Evolutionary conservation across 2,113 vertebrate species (phyloP).

Genomic region (Brachypteracias leptosomus): DNA sequence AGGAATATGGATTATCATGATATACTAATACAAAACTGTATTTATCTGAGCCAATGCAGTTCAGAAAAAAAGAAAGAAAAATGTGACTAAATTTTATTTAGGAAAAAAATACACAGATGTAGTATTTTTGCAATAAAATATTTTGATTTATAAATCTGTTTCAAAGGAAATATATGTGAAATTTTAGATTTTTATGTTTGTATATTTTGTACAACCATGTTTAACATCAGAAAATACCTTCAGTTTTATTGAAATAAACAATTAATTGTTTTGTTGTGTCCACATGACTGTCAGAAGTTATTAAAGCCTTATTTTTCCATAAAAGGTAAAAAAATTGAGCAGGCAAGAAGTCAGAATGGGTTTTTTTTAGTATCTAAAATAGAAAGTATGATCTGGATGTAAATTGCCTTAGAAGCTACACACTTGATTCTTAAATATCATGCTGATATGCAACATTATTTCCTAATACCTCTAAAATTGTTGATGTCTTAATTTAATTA

Average conservation of each 20-base stretch:
- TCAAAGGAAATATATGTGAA: not conserved
- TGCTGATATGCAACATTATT: not conserved
- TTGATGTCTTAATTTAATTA: not conserved
- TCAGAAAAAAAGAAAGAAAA: fast-evolving
- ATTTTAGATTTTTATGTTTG: not conserved
- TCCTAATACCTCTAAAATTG: not conserved
- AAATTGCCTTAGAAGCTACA: not conserved
- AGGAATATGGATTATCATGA: not conserved
- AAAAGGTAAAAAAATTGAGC: not conserved
- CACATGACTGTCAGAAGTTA: not conserved
- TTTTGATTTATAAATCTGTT: not conserved
- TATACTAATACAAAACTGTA: not conserved
- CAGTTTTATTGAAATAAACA: not conserved
- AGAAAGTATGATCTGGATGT: not conserved
- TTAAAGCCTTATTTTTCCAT: not conserved
- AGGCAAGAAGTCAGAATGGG: not conserved
- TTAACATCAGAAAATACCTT: not conserved
- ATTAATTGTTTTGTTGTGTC: fast-evolving
- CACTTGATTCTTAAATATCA: not conserved
- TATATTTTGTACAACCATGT: not conserved
- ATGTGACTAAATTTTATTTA: not conserved
- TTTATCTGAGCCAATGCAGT: not conserved
- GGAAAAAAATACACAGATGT: not conserved
- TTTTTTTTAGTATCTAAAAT: not conserved
- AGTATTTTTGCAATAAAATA: not conserved